phyloP scores from a whole-genome alignment of 1,140 invertebrate species.

The Aleiodes sp. region DNA sequence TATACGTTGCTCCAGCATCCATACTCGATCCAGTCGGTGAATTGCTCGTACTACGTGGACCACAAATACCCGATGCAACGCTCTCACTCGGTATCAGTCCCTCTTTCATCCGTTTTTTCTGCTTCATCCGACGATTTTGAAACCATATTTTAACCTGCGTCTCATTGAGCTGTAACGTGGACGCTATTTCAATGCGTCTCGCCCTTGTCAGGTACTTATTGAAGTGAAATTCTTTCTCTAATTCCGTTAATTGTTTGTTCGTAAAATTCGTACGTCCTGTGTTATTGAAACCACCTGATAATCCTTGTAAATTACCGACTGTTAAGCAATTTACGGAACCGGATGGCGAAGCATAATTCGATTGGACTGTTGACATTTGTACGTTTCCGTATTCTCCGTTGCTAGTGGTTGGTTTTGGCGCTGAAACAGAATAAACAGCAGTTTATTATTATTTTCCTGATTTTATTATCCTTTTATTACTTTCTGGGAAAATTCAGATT shows the following conservation, averaged over 20 bases:
- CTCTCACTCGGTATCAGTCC: slow-evolving; percentile 77
- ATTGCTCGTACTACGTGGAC: slow-evolving; percentile 61
- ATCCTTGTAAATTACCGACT: slow-evolving; percentile 45
- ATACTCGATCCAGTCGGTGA: slow-evolving; percentile 63
- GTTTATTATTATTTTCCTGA: no score
- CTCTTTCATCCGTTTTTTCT: slow-evolving; percentile 93
- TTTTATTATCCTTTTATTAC: no score
- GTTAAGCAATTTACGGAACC: slow-evolving; percentile 51
- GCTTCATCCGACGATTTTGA: slow-evolving; percentile 92
- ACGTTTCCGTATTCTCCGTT: slow-evolving; percentile 56
- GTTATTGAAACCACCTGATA: slow-evolving; percentile 73
- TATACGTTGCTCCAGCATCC: slow-evolving; percentile 33
- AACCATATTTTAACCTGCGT: slow-evolving; percentile 89
- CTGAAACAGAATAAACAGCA: slow-evolving; percentile 67
- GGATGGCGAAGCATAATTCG: slow-evolving; percentile 31
- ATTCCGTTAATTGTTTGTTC: slow-evolving; percentile 97
- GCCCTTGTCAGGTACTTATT: slow-evolving; percentile 98
- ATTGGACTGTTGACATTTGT: slow-evolving; percentile 38
- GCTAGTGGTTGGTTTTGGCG: slow-evolving; percentile 72
- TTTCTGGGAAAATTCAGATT: no score
- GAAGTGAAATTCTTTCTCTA: slow-evolving; percentile 99
- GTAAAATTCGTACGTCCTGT: slow-evolving; percentile 97
- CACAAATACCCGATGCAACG: slow-evolving; percentile 25
- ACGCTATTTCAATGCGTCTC: slow-evolving; percentile 96
- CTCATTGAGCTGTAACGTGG: slow-evolving; percentile 94